A percentile compares a stretch with the other conserved stretches of the same genome.
phyloP scores from a whole-genome alignment of 2,888 invertebrate genomes.

The Ashinkailepas kermadecensis region DNA sequence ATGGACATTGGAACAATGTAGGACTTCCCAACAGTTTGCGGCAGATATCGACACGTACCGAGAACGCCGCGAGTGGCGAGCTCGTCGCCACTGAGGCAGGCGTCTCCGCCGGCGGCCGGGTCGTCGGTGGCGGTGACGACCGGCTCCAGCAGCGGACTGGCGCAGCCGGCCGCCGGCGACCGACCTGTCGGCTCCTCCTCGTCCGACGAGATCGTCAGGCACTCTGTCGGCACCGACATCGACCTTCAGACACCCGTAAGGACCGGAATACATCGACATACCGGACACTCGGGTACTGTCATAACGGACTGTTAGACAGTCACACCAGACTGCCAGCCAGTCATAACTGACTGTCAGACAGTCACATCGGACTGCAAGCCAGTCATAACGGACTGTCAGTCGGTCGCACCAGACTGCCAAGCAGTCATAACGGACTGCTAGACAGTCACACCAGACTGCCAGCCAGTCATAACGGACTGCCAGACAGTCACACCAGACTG shows the following conservation, averaged over 20 bases:
- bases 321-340: not conserved
- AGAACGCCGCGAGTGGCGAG: not conserved
- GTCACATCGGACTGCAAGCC: too few relatives aligned
- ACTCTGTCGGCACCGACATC: constrained; percentile 37
- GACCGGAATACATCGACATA: not conserved
- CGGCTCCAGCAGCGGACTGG: not conserved
- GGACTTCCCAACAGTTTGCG: too few relatives aligned
- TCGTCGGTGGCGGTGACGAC: not conserved
- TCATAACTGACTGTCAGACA: too few relatives aligned
- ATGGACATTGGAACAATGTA: too few relatives aligned
- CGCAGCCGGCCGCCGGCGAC: not conserved
- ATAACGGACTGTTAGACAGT: not conserved
- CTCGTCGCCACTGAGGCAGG: constrained; percentile 6
- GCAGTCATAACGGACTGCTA: too few relatives aligned
- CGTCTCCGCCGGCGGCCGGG: not conserved
- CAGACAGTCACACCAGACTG: not conserved
- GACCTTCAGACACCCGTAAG: not conserved
- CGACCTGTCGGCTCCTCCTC: constrained; percentile 39
- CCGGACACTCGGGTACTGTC: too few relatives aligned
- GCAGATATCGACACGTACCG: not conserved
- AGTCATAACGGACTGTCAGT: not conserved
- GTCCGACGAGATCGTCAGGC: constrained; percentile 45
- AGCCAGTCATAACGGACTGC: too few relatives aligned
- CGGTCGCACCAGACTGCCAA: not conserved
- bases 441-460: too few relatives aligned